phyloP scores from a whole-genome alignment of 1,140 invertebrate genomes.

The Papilio polyxenes region DNA sequence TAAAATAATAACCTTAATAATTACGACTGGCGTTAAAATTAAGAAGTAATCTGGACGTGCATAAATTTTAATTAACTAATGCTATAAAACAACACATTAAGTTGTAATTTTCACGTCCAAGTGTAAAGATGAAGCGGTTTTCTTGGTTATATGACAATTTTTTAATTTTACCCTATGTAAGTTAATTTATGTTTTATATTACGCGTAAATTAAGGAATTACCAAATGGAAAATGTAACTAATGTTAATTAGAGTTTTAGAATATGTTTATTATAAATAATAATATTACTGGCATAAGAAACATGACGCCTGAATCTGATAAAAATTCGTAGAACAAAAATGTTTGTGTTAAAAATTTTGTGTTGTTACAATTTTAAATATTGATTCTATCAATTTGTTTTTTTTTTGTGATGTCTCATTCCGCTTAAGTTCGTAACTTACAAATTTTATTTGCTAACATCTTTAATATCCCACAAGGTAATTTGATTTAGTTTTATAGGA shows the following conservation, averaged over 20 bases:
- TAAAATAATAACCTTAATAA: conserved; percentile 22
- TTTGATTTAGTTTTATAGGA: conserved; percentile 25
- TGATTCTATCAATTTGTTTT: not conserved
- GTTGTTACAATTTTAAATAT: too few species aligned
- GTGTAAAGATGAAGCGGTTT: not conserved
- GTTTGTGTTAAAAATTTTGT: too few species aligned
- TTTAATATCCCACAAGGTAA: conserved; percentile 24
- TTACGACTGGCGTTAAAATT: conserved; percentile 23
- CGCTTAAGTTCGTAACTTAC: not conserved
- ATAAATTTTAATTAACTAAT: conserved; percentile 19
- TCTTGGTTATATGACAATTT: not conserved
- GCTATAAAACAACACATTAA: conserved; percentile 27
- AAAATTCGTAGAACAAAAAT: too few species aligned
- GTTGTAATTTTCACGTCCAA: not conserved
- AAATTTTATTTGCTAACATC: conserved; percentile 24
- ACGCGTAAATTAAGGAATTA: too few species aligned
- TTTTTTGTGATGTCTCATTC: not conserved
- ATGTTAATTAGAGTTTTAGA: too few species aligned
- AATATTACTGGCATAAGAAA: too few species aligned
- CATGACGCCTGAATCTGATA: too few species aligned
- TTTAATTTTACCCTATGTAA: too few species aligned
- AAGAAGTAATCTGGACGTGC: conserved; percentile 16
- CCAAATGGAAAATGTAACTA: too few species aligned
- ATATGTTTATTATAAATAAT: too few species aligned
- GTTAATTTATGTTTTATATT: too few species aligned